A percentile compares a stretch with the other conserved stretches of the same genome.
Conservation (phyloP, 1,140 invertebrate species). For the Hylyphantes graminicola region DNA sequence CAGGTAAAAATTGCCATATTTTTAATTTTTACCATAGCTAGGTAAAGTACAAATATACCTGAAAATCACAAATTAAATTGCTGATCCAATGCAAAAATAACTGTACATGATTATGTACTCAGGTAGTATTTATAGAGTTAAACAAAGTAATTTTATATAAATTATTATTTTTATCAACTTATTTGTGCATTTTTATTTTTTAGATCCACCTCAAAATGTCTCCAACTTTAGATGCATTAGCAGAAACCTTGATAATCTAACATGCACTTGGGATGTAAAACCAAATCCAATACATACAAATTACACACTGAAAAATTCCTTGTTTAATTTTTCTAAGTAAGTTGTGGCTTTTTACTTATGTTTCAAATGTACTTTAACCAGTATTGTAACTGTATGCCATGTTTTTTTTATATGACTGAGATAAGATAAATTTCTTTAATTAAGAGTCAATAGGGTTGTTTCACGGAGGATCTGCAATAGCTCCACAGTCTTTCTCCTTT, state of each 20-base stretch:
- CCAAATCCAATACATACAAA: conserved; percentile 71
- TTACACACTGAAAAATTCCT: conserved; percentile 65
- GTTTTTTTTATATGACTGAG: not conserved
- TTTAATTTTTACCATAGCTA: not conserved
- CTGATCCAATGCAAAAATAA: not conserved
- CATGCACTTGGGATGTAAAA: conserved; percentile 74
- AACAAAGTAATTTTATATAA: not conserved
- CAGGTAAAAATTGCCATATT: not conserved
- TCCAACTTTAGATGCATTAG: conserved; percentile 75
- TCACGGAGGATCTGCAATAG: no score
- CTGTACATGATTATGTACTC: not conserved
- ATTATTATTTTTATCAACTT: not conserved
- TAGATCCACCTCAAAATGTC: conserved; percentile 30
- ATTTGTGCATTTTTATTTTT: conserved; percentile 19
- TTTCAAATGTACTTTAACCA: not conserved
- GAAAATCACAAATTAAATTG: not conserved
- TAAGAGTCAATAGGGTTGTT: no score
- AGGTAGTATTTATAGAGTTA: not conserved
- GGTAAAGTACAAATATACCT: not conserved
- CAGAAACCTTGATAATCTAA: conserved; percentile 76
- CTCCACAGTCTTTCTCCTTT: no score
- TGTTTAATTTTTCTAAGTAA: conserved; percentile 1
- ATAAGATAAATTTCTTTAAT: not conserved
- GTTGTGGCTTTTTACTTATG: not conserved
- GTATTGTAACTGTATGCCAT: not conserved